Conservation (phyloP, 2,888 invertebrate species). For the Scelioninae gen. 1 region DNA sequence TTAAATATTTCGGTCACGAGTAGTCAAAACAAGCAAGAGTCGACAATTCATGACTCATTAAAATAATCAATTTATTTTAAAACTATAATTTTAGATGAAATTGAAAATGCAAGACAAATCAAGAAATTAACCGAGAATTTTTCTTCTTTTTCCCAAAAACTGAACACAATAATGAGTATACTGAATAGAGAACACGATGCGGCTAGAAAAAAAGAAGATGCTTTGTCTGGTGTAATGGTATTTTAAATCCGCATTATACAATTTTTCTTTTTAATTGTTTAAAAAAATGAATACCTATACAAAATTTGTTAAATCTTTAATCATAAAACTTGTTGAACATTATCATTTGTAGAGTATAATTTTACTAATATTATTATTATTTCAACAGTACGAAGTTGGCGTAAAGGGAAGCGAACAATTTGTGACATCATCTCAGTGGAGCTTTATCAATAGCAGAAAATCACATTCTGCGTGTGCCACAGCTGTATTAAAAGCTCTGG, state of each 20-base stretch:
- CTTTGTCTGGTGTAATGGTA: constrained; percentile 4
- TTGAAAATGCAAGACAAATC: background rate
- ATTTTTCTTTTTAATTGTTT: constrained; percentile 11
- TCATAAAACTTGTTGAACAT: background rate
- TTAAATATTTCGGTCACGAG: too few relatives aligned
- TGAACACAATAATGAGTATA: constrained; percentile 19
- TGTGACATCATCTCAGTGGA: constrained; percentile 16
- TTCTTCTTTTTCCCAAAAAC: background rate
- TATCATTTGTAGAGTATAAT: background rate
- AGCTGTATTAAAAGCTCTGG: constrained; percentile 24
- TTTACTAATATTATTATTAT: constrained; percentile 18
- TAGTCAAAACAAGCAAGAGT: too few relatives aligned
- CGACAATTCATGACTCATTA: constrained; percentile 1
- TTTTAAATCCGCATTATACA: background rate
- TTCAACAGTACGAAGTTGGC: constrained; percentile 39
- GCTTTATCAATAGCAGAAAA: constrained; percentile 17
- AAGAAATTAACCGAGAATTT: background rate
- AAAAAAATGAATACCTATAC: constrained; percentile 4
- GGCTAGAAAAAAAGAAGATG: constrained; percentile 1
- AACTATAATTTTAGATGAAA: constrained; percentile 3
- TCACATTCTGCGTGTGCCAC: constrained; percentile 23
- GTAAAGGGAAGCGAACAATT: constrained; percentile 16
- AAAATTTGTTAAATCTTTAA: constrained; percentile 1
- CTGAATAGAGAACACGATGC: constrained; percentile 14
- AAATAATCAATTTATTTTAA: background rate